Base-by-base conservation (phyloP, 2,797 vertebrate genomes). In the Sebastes nivosus region DNA sequence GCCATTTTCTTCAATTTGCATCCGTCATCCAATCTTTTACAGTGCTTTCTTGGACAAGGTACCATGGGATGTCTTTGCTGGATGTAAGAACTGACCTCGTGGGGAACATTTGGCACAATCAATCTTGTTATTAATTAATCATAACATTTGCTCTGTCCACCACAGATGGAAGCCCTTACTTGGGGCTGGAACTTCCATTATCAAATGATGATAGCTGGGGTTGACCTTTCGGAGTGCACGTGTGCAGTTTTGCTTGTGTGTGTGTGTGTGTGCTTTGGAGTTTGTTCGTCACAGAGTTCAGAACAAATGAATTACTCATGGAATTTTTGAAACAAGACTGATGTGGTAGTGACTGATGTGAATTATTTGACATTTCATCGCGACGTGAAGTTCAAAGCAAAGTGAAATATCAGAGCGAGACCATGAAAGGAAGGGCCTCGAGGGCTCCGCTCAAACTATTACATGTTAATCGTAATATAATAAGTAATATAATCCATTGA, bases 61-160 rank as follows among this genome's bases (percentile, higher is more conserved):
- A 82, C 66, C 85, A 68, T 68, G 85, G 86, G 90, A 89, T 88
- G 72, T 72, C 42, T 79, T 77, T 75, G 46, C 83, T 90, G 81
- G 82, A 90, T 75, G 73, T 74, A 72, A 81, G 70, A 73, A 60
- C 67, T 63, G 54, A 88, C 67, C 92, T 86, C 80, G 3, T 74
- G 84, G 81, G 85, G 85, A 90, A 91, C 86, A 91, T 94, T 92
- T 94, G 88, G 91, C 91, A 57, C 90, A 90, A 93, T 95, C 92
- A 90, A 87, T 92, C 89, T 76, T 79, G 82, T 88, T 90, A 87
- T 92, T 93, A 93, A 93, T 94, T 92, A 92, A 94, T 94, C 91
- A 92, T 78, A 90, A 90, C 89, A 88, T 91, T 93, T 93, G 89
- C 87, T 88, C 87, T 83, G 77, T 77, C 88, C 79, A 80, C 84